Evolutionary conservation across 1,140 invertebrate genomes (phyloP), one percentile per base, ranked within the genome.

Genomic region (Bradynema listronoti): DNA sequence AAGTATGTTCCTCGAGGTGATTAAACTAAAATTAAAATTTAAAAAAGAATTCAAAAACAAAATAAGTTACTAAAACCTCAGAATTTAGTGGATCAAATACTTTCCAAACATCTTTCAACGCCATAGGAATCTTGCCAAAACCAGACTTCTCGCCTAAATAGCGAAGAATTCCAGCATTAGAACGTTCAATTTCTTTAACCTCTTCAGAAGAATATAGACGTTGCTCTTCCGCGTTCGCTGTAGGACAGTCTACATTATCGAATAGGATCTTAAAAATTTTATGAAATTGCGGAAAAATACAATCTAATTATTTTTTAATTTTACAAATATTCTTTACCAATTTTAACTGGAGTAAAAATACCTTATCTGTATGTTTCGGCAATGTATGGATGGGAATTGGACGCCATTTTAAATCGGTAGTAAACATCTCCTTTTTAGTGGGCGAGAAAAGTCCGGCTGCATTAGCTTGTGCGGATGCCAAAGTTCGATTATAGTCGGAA

Each of bases 321-420:
- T 24, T 4, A 29, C 4, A 67, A 58, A 25, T 16, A 58, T 33
- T 5, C 32, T 22, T 16, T 56, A 42, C 66, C 11, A 63, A 65
- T 4, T 7, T 61, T 34, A 7, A 19, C 7, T n/a, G 51, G 25
- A 45, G 46, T 36, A 25, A 4, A 14, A 19, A 56, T 54, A 68
- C 66, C 24, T 60, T 71, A 36, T 69, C 67, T n/a, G 22, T 41
- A 7, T 11, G 27, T 33, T 62, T 66, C 0, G 79, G 71, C 24
- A 69, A 43, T 4, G 77, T 80, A 55, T 79, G 78, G 5, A 79
- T 73, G 4, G 78, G 78, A 57, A 80, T 76, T 9, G 78, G 78
- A 33, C 73, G 66, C 79, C 79, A 80, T 2, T 46, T 33, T 2
- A 80, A 27, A 30, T 60, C 62, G 4, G 54, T 22, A 16, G 64